phyloP scores from a whole-genome alignment of 1,140 invertebrate genomes.

The Macrocentrus cingulum region DNA sequence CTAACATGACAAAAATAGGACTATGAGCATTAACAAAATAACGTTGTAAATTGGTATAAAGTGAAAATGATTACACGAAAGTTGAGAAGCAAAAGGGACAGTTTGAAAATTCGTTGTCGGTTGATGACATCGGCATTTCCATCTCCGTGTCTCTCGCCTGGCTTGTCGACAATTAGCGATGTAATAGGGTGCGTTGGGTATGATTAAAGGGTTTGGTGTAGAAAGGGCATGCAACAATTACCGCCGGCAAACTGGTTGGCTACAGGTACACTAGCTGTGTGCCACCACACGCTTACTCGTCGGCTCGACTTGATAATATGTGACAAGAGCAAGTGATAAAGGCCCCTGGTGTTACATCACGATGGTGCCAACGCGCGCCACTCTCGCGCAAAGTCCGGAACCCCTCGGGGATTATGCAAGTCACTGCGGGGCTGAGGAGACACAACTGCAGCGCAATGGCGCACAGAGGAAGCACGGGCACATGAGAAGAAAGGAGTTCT shows the following conservation, averaged over 20 bases:
- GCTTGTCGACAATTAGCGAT: background rate
- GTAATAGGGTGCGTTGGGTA: conserved; percentile 1
- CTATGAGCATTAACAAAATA: too few species aligned
- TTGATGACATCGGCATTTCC: too few species aligned
- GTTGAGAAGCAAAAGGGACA: too few species aligned
- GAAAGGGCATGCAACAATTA: background rate
- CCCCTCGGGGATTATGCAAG: conserved; percentile 18
- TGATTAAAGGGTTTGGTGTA: background rate
- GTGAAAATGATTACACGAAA: too few species aligned
- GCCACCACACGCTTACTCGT: too few species aligned
- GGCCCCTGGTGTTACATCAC: background rate
- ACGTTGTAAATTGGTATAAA: too few species aligned
- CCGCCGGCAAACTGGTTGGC: background rate
- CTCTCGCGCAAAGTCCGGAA: conserved; percentile 2
- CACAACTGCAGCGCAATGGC: background rate
- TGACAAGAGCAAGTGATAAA: background rate
- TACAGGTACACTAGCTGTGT: background rate
- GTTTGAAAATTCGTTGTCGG: background rate
- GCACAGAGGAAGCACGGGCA: background rate
- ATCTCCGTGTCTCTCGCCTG: background rate
- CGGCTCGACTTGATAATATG: too few species aligned
- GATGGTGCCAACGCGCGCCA: background rate
- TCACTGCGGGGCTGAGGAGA: conserved; percentile 1
- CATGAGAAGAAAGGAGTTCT: background rate
- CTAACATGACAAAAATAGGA: too few species aligned